These are phyloP conservation scores for Drosophila pallidifrons DNA, from an alignment of 1,140 invertebrate genomes.

Conservation along the genomic window DNA sequence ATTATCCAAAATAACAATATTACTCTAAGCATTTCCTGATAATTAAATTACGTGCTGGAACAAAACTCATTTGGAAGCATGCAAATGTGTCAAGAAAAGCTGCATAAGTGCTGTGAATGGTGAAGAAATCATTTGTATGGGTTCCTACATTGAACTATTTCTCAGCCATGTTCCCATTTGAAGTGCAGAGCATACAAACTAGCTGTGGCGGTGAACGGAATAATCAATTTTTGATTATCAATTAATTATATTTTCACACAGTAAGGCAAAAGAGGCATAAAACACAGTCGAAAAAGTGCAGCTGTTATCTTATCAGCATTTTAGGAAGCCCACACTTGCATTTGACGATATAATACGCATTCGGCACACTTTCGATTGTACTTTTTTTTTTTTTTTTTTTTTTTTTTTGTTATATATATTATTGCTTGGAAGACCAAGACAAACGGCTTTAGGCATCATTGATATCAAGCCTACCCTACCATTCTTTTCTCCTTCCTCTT, in stretches of 20 bases:
- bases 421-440: neutral
- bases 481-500: neutral
- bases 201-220: constrained; percentile 2
- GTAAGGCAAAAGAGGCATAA: neutral
- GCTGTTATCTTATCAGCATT: constrained; percentile 53
- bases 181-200: neutral
- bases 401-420: too few species aligned
- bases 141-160: constrained; percentile 17
- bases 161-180: neutral
- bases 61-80: neutral
- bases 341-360: constrained; percentile 64
- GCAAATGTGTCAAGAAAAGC: constrained; percentile 41
- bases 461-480: constrained; percentile 28
- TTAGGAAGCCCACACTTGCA: constrained; percentile 9
- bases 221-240: constrained; percentile 76
- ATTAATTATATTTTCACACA: constrained; percentile 70
- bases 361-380: constrained; percentile 61
- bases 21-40: too few species aligned
- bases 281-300: constrained; percentile 4
- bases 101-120: constrained; percentile 42
- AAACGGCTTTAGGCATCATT: constrained; percentile 26
- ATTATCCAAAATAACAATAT: too few species aligned
- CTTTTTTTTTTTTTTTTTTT: neutral
- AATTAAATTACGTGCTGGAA: too few species aligned
- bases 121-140: constrained; percentile 53